These are phyloP conservation scores for Oscheius sp. DNA, from an alignment of 1,140 invertebrate genomes.

Conservation along the genomic window DNA sequence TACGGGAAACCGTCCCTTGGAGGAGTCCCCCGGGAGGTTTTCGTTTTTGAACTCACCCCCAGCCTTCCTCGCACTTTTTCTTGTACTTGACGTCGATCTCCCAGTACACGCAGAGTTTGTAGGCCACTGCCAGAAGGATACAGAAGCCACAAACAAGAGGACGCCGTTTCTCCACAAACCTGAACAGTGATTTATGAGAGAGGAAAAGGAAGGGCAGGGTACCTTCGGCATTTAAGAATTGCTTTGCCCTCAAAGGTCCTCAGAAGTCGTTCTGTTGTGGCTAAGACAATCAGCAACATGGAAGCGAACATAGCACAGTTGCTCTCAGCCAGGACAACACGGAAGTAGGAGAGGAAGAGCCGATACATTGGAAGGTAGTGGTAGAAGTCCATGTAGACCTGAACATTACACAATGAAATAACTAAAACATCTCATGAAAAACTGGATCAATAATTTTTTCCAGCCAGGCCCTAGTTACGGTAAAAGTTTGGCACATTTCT, in stretches of 20 bases:
- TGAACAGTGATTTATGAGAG: slow-evolving; percentile 16
- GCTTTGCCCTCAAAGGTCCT: slow-evolving; percentile 49
- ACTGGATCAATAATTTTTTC: background rate
- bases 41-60: too few relatives aligned
- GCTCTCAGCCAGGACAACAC: slow-evolving; percentile 51
- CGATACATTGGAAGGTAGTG: slow-evolving; percentile 50
- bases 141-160: slow-evolving; percentile 43
- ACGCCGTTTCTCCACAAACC: slow-evolving; percentile 52
- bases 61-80: slow-evolving; percentile 45
- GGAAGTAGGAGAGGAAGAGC: slow-evolving; percentile 52
- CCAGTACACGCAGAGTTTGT: slow-evolving; percentile 57
- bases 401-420: slow-evolving; percentile 13
- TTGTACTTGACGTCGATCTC: slow-evolving; percentile 50
- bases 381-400: slow-evolving; percentile 56
- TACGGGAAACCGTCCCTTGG: too few relatives aligned
- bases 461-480: background rate
- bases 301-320: slow-evolving; percentile 57
- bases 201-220: background rate
- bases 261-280: slow-evolving; percentile 55
- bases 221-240: slow-evolving; percentile 46
- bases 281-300: slow-evolving; percentile 54
- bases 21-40: too few relatives aligned
- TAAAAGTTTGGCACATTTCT: too few relatives aligned
- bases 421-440: background rate
- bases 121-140: slow-evolving; percentile 44